Evolutionary conservation across 2,888 invertebrate species (phyloP), one percentile per base, ranked within the genome.

Genomic region (Chydorus sphaericus): DNA sequence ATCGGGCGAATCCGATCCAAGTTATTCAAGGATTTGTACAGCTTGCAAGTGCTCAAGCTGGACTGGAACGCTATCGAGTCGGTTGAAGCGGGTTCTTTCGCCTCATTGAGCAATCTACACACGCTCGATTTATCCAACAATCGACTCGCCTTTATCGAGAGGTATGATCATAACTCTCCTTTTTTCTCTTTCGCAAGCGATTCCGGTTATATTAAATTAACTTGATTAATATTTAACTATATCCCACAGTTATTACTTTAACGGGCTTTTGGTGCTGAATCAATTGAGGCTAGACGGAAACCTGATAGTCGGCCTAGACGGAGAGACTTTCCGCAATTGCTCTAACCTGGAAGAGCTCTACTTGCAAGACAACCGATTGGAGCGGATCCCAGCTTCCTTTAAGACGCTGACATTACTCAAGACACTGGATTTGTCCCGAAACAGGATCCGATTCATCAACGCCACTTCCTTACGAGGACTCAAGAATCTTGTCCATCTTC

Each of bases 391-490:
- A 59, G 65, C 66, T 4, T 83, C 85, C 39, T 76, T 85, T 60
- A 79, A 79, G 62, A 79, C 78, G 62, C 73, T 87, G 60, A 72
- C 77, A 62, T 79, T 81, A 64, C 72, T 90, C 64, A 83, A 82
- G 66, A 82, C 82, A 29, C 73, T 90, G 59, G 85, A 88, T 71
- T 75, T 90, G 63, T 85, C 85, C 50, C 84, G 85, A 72, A 91
- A 90, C 71, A 76, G 77, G 65, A 82, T 91, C 66, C 77, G 80
- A 61, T 74, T 75, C 61, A 77, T 91, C 57, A 77, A 76, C 57
- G 81, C 82, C 66, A 75, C 79, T 58, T 81, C 83, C 53, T 85
- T 89, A 64, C 77, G 78, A 65, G 84, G 85, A 5, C 71, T 89
- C 61, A 78, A 80, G 65, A 79, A 82, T 63, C 75, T 91, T 44